Evolutionary conservation across 2,888 invertebrate genomes (phyloP).

Genomic region (Oxycera nigricornis): DNA sequence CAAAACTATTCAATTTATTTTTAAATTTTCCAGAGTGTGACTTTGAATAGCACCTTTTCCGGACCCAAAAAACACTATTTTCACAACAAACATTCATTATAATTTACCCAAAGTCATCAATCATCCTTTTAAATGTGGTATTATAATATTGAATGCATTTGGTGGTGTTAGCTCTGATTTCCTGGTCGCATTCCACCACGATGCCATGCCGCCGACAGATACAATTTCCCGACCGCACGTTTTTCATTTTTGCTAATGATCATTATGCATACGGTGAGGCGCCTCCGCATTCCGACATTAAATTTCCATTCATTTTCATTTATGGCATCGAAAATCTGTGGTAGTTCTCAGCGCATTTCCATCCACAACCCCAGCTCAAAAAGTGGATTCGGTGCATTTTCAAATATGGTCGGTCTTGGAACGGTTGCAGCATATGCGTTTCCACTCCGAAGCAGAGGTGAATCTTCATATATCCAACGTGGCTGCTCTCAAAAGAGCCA

Average conservation of each 20-base stretch:
- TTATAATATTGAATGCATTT: not conserved
- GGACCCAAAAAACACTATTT: too few relatives aligned
- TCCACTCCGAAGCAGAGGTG: not conserved
- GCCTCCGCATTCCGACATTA: constrained; percentile 22
- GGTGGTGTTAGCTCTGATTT: not conserved
- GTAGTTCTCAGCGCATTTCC: constrained; percentile 18
- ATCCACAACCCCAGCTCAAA: constrained; percentile 39
- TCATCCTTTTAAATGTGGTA: not conserved
- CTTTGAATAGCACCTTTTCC: too few relatives aligned
- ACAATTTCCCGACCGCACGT: constrained; percentile 26
- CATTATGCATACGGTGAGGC: constrained; percentile 8
- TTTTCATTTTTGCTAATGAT: constrained; percentile 41
- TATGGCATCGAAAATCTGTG: not conserved
- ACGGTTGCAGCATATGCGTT: not conserved
- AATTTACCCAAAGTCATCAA: too few relatives aligned
- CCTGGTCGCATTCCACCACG: constrained; percentile 21
- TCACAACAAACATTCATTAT: too few relatives aligned
- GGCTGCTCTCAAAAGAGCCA: too few relatives aligned
- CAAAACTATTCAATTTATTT: too few relatives aligned
- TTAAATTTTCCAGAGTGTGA: too few relatives aligned
- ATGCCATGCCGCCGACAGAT: constrained; percentile 18
- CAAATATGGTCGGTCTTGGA: not conserved
- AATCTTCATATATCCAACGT: too few relatives aligned
- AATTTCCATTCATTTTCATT: not conserved
- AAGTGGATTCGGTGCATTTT: constrained; percentile 1